A percentile compares a stretch with the other conserved stretches of the same genome.
phyloP scores from a whole-genome alignment of 2,888 invertebrate genomes.

The Microplitis manilae region DNA sequence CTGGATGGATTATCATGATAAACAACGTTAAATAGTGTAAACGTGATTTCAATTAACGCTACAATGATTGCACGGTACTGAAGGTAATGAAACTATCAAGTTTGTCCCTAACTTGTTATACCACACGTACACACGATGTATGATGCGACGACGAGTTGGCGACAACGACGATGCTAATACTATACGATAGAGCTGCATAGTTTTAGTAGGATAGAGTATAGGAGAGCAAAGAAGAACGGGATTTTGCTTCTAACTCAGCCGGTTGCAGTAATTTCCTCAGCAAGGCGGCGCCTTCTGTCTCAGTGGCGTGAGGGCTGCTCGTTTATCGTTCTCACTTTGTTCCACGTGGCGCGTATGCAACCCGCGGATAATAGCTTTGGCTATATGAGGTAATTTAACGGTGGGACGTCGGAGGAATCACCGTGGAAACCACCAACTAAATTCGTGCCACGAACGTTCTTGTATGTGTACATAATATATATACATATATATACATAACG shows the following conservation, averaged over 20 bases:
- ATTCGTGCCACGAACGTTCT: constrained; percentile 25
- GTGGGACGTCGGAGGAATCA: constrained; percentile 49
- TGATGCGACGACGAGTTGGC: constrained; percentile 15
- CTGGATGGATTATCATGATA: background rate
- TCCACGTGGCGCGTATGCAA: constrained; percentile 47
- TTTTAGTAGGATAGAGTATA: background rate
- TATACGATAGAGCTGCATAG: background rate
- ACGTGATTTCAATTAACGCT: constrained; percentile 19
- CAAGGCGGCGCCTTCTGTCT: constrained; percentile 44
- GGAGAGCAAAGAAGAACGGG: constrained; percentile 23
- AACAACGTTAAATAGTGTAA: background rate
- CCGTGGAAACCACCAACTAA: constrained; percentile 32
- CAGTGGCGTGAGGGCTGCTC: constrained; percentile 52
- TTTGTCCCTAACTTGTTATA: constrained; percentile 16
- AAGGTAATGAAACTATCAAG: constrained; percentile 23
- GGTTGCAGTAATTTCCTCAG: constrained; percentile 49
- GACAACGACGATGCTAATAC: background rate
- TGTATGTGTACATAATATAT: background rate
- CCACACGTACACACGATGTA: constrained; percentile 1
- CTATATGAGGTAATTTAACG: constrained; percentile 52
- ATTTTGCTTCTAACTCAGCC: constrained; percentile 15
- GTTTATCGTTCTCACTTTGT: constrained; percentile 54
- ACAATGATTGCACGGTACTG: constrained; percentile 6
- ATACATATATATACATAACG: background rate
- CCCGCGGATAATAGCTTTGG: constrained; percentile 49